phyloP scores from a whole-genome alignment of 2,888 invertebrate genomes.

The Cephus nigrinus region DNA sequence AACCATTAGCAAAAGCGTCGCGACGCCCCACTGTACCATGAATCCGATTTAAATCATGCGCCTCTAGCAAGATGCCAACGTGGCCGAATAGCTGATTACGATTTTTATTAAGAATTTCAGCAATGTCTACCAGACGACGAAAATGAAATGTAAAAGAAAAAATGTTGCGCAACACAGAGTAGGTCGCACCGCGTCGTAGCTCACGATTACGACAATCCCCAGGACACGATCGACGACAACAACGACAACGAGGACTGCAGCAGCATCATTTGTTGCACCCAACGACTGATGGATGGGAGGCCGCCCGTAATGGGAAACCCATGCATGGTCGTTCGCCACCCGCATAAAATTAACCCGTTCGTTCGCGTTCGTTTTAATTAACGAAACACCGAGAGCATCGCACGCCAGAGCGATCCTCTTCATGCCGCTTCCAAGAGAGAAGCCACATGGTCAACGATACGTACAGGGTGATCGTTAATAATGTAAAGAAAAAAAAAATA shows the following conservation, averaged over 20 bases:
- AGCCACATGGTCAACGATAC: background rate
- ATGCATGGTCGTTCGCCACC: slow-evolving; percentile 48
- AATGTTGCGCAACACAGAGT: no score
- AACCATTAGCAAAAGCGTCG: slow-evolving; percentile 34
- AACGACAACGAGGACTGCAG: slow-evolving; percentile 24
- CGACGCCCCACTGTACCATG: slow-evolving; percentile 3
- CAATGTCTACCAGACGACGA: no score
- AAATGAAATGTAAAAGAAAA: no score
- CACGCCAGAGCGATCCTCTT: slow-evolving; percentile 41
- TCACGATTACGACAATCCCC: no score
- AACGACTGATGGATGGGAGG: slow-evolving; percentile 47
- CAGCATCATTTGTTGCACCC: slow-evolving; percentile 47
- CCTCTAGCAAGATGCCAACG: no score
- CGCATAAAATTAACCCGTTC: slow-evolving; percentile 64
- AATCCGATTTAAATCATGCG: no score
- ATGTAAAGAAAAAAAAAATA: no score
- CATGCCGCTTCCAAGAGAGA: background rate
- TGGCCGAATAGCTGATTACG: no score
- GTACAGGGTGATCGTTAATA: slow-evolving; percentile 2
- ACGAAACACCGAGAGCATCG: slow-evolving; percentile 60
- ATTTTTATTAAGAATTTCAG: no score
- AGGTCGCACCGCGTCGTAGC: no score
- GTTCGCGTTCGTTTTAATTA: slow-evolving; percentile 61
- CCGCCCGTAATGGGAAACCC: slow-evolving; percentile 61
- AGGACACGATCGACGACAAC: slow-evolving; percentile 19